Base-by-base conservation (phyloP, 37 sponge, comb jelly and placozoan genomes). In the Halichondria panicea region DNA sequence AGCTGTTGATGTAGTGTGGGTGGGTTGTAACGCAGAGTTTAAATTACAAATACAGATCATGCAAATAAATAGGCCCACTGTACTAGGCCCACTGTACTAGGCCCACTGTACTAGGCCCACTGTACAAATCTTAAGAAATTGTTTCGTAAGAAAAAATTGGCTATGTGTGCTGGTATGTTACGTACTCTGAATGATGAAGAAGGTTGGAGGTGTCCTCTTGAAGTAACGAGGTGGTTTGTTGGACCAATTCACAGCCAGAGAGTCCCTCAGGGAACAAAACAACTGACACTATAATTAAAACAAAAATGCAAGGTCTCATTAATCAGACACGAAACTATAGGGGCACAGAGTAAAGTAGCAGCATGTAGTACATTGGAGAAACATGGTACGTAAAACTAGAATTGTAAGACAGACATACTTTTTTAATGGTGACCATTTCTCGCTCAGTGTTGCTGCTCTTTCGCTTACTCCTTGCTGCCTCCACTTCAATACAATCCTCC, bases 121-220 rank as follows among this genome's bases (percentile, higher is more conserved):
- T n/a, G n/a, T n/a, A n/a, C n/a, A n/a, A n/a, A n/a, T n/a, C n/a
- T n/a, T n/a, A n/a, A n/a, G n/a, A n/a, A n/a, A n/a, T n/a, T n/a
- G n/a, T n/a, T n/a, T n/a, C n/a, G n/a, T n/a, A n/a, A n/a, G n/a
- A n/a, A n/a, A n/a, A n/a, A n/a, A n/a, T n/a, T n/a, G n/a, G n/a
- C n/a, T n/a, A n/a, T n/a, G n/a, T n/a, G n/a, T n/a, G n/a, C n/a
- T n/a, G n/a, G n/a, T n/a, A n/a, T n/a, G n/a, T n/a, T 0, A 64
- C 78, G 45, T 54, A 90, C 91, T 80, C 56, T 56, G 61, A 35
- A 84, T 81, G 46, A 85, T 64, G 43, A 90, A 81, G 54, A 53
- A 84, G 22, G 91, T 90, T 0, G 79, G 27, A 0, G 91, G 86
- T 36, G 55, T 80, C 34, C 82, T 75, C 39, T 58, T 68, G 55